Conservation (phyloP, 2,888 invertebrate genomes). For the Rotaria sp. region DNA sequence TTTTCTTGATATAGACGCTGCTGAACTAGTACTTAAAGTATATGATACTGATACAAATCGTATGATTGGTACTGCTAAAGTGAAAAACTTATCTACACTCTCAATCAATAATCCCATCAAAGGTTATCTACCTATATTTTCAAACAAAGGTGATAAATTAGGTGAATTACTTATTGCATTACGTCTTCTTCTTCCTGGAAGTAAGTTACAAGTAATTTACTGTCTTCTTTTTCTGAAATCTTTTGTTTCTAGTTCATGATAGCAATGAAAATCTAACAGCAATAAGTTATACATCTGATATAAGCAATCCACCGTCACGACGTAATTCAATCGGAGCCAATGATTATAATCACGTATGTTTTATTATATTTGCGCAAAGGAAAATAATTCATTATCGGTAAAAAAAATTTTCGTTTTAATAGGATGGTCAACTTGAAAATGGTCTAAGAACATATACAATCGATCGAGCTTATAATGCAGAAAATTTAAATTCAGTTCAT, state of each 20-base stretch:
- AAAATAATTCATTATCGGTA: background rate
- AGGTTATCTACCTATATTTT: background rate
- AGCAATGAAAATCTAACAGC: background rate
- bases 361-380: too few relatives aligned
- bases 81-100: background rate
- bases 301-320: background rate
- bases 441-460: background rate
- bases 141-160: constrained; percentile 16
- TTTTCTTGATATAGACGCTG: background rate
- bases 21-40: background rate
- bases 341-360: background rate
- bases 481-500: background rate
- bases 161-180: constrained; percentile 3
- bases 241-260: background rate
- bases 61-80: background rate
- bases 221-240: too few relatives aligned
- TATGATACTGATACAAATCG: background rate
- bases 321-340: background rate
- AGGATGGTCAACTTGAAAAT: background rate
- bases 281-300: background rate
- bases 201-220: background rate
- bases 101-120: background rate
- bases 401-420: background rate
- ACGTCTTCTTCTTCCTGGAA: background rate
- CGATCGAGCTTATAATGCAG: background rate